Evolutionary conservation across 2,888 invertebrate species (phyloP), one percentile per base, ranked within the genome.

Genomic region (Lepidocyrtoides sp.): DNA sequence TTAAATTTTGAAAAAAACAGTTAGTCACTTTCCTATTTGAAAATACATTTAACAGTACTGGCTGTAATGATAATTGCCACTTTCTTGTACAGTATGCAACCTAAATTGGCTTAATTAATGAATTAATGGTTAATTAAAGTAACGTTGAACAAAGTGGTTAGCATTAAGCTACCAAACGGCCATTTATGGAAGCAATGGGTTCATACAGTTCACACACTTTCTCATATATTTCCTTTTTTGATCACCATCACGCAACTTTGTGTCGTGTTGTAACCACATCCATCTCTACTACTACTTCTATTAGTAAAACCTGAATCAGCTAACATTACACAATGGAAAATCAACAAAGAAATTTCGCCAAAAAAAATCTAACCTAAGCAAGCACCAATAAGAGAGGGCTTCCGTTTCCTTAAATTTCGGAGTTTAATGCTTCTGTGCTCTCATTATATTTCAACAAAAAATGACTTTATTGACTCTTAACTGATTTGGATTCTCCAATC

Each of bases 71-170:
- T 63, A 63, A 63, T 63, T 36, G 66, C 66, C 23, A 20, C 66
- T 69, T 69, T 69, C 66, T 36, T 66, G 32, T 36, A 36, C 12
- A 63, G 29, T 29, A 36, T 7, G n/a, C 66, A 36, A n/a, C 36
- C 36, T 36, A 69, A 69, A 69, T 69, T 32, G 66, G 36, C 66
- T 72, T 72, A 72, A 72, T 72, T 72, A 72, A 72, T 72, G 72
- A 72, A 72, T 44, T 72, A 44, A 72, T 72, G 72, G 44, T 14
- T 72, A 72, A 72, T 44, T 12, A 72, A 72, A 72, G 66, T 44
- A 72, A 44, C 41, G 41, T 20, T 17, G 69, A 69, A 20, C 17
- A 69, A 69, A 69, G 20, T 69, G 72, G 44, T 72, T 44, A 29
- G 44, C 12, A 72, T 20, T 23, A 72, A 41, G 44, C 20, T 23